These are phyloP conservation scores for Nomada ferruginata DNA, from an alignment of 2,888 invertebrate species.

Conservation along the genomic window DNA sequence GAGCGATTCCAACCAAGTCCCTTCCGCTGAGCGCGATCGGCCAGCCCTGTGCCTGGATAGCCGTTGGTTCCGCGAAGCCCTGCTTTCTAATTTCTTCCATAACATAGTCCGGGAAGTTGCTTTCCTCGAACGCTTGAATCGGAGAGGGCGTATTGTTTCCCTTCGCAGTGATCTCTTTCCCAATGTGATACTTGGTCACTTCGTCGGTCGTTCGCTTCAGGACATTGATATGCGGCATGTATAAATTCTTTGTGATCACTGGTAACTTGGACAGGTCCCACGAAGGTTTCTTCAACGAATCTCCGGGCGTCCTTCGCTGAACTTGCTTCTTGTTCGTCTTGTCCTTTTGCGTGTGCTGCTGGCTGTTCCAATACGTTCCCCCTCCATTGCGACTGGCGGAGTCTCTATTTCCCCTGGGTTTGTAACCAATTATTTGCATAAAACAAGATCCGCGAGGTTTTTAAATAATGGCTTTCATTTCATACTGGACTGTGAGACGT, in stretches of 20 bases:
- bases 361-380: conserved; percentile 82
- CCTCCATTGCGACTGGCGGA: conserved; percentile 79
- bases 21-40: conserved; percentile 96
- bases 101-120: conserved; percentile 94
- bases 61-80: conserved; percentile 94
- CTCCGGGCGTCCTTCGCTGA: conserved; percentile 88
- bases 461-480: not conserved
- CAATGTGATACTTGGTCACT: conserved; percentile 90
- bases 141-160: conserved; percentile 95
- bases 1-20: conserved; percentile 97
- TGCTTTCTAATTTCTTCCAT: conserved; percentile 92
- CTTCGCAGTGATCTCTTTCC: conserved; percentile 95
- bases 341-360: conserved; percentile 76
- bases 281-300: conserved; percentile 90
- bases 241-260: conserved; percentile 96
- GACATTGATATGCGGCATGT: conserved; percentile 92
- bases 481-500: not conserved
- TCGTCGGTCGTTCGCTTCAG: conserved; percentile 89
- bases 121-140: conserved; percentile 95
- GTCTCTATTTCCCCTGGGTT: conserved; percentile 81
- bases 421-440: conserved; percentile 72
- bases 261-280: conserved; percentile 92
- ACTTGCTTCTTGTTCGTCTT: conserved; percentile 78
- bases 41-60: conserved; percentile 98
- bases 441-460: not conserved